These are phyloP conservation scores for Nothobranchius furzeri DNA, from an alignment of 2,113 vertebrate species.

Conservation along the genomic window DNA sequence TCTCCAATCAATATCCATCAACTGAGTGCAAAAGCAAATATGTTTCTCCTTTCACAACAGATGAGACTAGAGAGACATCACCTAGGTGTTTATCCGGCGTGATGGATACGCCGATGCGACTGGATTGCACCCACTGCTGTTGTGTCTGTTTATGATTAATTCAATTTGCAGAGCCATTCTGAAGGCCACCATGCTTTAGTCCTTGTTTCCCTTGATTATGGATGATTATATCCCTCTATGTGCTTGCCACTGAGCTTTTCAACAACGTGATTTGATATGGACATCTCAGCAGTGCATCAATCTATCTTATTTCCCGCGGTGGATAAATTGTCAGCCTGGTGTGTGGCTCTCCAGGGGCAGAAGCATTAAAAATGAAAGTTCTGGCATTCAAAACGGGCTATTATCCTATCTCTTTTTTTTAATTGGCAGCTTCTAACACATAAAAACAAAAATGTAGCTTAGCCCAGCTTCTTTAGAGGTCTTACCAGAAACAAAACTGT, in stretches of 20 bases:
- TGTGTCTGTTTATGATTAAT: conserved; percentile 35
- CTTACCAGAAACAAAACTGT: conserved; percentile 13
- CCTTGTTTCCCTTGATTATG: conserved; percentile 49
- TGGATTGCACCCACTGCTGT: conserved; percentile 7
- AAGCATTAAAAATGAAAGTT: not conserved
- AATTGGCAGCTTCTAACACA: conserved; percentile 6
- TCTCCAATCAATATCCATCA: conserved; percentile 69
- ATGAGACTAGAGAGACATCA: conserved; percentile 41
- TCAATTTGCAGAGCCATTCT: conserved; percentile 38
- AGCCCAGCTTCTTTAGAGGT: conserved; percentile 25
- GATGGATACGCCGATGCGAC: not conserved
- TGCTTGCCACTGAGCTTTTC: conserved; percentile 37
- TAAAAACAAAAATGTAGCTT: conserved; percentile 2
- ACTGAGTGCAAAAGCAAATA: conserved; percentile 48
- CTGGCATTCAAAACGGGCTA: conserved; percentile 36
- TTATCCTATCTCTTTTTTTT: conserved; percentile 48
- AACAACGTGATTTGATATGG: conserved; percentile 38
- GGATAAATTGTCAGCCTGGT: conserved; percentile 40
- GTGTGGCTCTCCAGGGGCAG: not conserved
- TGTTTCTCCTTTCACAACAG: conserved; percentile 40
- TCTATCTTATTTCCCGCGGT: conserved; percentile 25
- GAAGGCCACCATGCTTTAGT: conserved; percentile 29
- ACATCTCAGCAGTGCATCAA: conserved; percentile 34
- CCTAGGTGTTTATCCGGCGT: conserved; percentile 46
- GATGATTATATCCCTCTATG: conserved; percentile 45